These are phyloP conservation scores for Cheilinus undulatus DNA, from an alignment of 2,113 vertebrate species.

Conservation along the genomic window DNA sequence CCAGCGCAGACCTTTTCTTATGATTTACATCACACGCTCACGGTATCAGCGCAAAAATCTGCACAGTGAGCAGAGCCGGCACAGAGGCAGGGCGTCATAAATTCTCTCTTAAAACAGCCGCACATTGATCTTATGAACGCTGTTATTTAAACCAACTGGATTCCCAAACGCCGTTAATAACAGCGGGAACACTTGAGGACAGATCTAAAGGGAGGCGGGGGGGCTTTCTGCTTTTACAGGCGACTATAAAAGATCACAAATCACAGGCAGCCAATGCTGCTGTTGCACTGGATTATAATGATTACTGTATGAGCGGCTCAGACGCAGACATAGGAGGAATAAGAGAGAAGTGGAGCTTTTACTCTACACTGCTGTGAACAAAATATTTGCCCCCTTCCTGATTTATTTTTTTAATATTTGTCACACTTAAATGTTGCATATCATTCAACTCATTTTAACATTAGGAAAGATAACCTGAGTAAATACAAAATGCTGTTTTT, in stretches of 20 bases:
- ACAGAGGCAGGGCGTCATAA: constrained; percentile 50
- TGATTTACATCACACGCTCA: constrained; percentile 61
- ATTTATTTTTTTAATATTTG: too few relatives aligned
- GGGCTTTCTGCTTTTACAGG: constrained; percentile 47
- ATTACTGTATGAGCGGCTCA: constrained; percentile 31
- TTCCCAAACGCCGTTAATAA: constrained; percentile 60
- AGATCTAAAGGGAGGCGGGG: constrained; percentile 17
- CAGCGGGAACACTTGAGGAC: constrained; percentile 46
- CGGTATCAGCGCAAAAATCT: constrained; percentile 60
- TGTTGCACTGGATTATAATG: constrained; percentile 56
- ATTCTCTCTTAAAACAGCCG: constrained; percentile 64
- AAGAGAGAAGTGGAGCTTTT: neutral
- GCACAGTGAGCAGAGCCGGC: constrained; percentile 56
- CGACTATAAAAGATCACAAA: constrained; percentile 63
- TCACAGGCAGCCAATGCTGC: constrained; percentile 64
- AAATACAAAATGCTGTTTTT: too few relatives aligned
- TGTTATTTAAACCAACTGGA: constrained; percentile 63
- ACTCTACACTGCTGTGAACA: too few relatives aligned
- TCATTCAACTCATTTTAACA: too few relatives aligned
- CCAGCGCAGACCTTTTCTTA: constrained; percentile 19
- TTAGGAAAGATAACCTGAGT: too few relatives aligned
- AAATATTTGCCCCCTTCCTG: too few relatives aligned
- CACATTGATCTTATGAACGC: constrained; percentile 61
- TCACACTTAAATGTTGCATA: too few relatives aligned
- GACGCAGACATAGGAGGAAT: constrained; percentile 2